Evolutionary conservation across 2,888 invertebrate species (phyloP).

Genomic region (Dryadula phaetusa): DNA sequence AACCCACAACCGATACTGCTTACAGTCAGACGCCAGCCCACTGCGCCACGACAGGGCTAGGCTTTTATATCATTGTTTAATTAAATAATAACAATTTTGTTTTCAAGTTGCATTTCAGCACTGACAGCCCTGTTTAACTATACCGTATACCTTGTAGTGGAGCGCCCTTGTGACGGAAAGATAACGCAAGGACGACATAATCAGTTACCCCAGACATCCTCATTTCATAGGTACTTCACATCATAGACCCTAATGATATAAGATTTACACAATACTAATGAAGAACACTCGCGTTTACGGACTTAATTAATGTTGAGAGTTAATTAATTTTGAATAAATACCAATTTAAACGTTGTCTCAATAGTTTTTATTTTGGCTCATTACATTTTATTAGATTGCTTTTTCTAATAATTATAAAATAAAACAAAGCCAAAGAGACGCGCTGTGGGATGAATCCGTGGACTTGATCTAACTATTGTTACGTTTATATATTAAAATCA

Average conservation of each 20-base stretch:
- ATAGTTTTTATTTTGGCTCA: background rate
- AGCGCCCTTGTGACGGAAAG: conserved; percentile 46
- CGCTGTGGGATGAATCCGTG: too few species aligned
- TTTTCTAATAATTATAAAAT: background rate
- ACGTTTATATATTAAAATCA: background rate
- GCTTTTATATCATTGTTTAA: too few species aligned
- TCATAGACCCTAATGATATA: conserved; percentile 21
- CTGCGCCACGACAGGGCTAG: too few species aligned
- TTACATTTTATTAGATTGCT: background rate
- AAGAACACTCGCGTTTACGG: conserved; percentile 13
- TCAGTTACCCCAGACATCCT: conserved; percentile 36
- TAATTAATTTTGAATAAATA: background rate
- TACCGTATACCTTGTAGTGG: conserved; percentile 32
- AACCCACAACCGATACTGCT: too few species aligned
- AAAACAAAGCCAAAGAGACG: background rate
- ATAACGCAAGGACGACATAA: conserved; percentile 45
- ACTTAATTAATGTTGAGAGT: conserved; percentile 12
- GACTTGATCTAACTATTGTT: too few species aligned
- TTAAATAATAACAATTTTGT: background rate
- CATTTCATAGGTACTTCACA: conserved; percentile 26
- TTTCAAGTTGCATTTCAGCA: background rate
- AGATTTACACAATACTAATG: conserved; percentile 21
- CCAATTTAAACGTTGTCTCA: background rate
- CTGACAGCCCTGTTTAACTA: conserved; percentile 17
- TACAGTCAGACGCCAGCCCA: too few species aligned